phyloP scores from a whole-genome alignment of 1,140 invertebrate genomes.

The Leptinotarsa defecta region DNA sequence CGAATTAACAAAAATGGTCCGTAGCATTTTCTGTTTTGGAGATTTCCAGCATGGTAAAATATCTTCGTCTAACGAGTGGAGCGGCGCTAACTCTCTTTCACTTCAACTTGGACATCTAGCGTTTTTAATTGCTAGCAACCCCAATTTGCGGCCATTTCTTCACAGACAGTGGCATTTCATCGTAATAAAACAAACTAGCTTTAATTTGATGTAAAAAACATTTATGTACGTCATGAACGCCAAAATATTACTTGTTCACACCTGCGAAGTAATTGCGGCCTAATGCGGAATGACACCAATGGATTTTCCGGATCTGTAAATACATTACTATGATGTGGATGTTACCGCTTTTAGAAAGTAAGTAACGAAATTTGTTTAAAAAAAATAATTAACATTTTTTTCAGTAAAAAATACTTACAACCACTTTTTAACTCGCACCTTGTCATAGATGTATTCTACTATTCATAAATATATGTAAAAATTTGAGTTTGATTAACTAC shows the following conservation, averaged over 20 bases:
- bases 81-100: background rate
- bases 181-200: background rate
- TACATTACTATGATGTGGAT: background rate
- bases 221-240: background rate
- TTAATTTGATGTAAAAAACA: background rate
- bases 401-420: too few relatives aligned
- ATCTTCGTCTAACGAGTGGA: background rate
- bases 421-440: too few relatives aligned
- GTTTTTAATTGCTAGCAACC: background rate
- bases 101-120: too few relatives aligned
- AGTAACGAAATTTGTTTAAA: background rate
- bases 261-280: background rate
- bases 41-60: too few relatives aligned
- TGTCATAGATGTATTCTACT: too few relatives aligned
- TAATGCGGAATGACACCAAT: background rate
- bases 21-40: too few relatives aligned
- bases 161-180: background rate
- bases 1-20: too few relatives aligned
- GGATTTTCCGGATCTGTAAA: background rate
- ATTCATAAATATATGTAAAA: too few relatives aligned
- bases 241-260: background rate
- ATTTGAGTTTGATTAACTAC: too few relatives aligned
- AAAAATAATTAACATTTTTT: too few relatives aligned
- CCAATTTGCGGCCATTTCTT: background rate
- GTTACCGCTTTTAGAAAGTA: background rate